Conservation (phyloP, 2,888 invertebrate species). For the Brachylomia viminalis region DNA sequence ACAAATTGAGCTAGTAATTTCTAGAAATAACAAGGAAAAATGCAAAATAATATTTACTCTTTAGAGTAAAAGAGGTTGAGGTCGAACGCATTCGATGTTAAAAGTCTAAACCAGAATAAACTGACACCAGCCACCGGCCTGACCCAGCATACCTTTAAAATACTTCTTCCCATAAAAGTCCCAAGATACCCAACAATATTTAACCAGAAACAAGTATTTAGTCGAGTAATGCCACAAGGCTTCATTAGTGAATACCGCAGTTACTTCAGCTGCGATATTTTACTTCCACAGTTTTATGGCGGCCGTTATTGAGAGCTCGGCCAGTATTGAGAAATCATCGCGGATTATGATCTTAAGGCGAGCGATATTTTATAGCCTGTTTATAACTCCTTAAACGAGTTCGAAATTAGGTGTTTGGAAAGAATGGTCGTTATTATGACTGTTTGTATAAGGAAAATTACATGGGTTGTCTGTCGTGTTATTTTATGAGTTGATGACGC, state of each 20-base stretch:
- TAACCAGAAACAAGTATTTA: conserved; percentile 25
- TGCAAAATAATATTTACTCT: not conserved
- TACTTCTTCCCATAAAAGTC: conserved; percentile 38
- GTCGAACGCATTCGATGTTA: too few species aligned
- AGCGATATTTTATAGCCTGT: conserved; percentile 49
- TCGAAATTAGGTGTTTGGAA: conserved; percentile 32
- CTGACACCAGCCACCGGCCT: too few species aligned
- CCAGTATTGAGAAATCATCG: conserved; percentile 62
- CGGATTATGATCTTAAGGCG: conserved; percentile 60
- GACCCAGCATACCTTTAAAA: conserved; percentile 9
- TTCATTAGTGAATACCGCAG: conserved; percentile 58
- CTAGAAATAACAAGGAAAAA: not conserved
- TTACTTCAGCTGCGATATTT: conserved; percentile 45
- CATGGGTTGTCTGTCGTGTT: not conserved
- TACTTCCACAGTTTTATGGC: conserved; percentile 48
- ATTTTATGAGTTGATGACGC: not conserved
- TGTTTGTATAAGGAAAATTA: conserved; percentile 8
- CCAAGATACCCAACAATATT: conserved; percentile 7
- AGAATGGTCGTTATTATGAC: not conserved
- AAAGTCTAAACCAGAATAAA: too few species aligned
- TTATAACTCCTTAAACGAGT: conserved; percentile 37
- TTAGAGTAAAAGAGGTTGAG: too few species aligned
- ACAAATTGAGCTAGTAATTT: not conserved
- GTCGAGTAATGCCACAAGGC: conserved; percentile 29
- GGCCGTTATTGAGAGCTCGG: not conserved